phyloP scores from a whole-genome alignment of 2,113 vertebrate genomes.

The Phalacrocorax pelagicus region DNA sequence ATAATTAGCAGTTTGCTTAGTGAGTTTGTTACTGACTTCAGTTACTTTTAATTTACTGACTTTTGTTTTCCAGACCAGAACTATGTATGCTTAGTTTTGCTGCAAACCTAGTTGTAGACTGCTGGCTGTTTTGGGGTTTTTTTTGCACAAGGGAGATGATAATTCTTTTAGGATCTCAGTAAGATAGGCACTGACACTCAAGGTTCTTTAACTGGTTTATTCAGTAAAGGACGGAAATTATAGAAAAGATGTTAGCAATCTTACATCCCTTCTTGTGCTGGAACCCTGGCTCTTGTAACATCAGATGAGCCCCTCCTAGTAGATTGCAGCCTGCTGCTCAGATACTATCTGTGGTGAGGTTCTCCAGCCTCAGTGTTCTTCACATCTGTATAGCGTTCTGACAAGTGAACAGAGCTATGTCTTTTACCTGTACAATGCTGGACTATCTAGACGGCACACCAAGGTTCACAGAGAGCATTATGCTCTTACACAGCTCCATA shows the following conservation, averaged over 20 bases:
- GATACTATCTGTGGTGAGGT: background rate
- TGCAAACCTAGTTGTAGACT: background rate
- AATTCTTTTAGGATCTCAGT: background rate
- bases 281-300: background rate
- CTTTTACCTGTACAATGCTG: background rate
- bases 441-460: background rate
- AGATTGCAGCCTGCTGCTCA: background rate
- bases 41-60: background rate
- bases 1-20: background rate
- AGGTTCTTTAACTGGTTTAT: background rate
- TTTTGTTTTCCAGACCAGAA: background rate
- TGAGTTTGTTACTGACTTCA: background rate
- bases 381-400: background rate
- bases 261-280: background rate
- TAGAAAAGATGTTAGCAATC: background rate
- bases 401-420: background rate
- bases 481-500: fast-evolving
- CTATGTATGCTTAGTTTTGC: background rate
- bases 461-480: fast-evolving
- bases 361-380: background rate
- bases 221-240: background rate
- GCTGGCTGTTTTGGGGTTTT: background rate
- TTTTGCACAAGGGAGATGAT: background rate
- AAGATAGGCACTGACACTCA: background rate
- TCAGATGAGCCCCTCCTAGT: fast-evolving